Evolutionary conservation across 2,888 invertebrate species (phyloP).

Genomic region (Campoplex capitator): DNA sequence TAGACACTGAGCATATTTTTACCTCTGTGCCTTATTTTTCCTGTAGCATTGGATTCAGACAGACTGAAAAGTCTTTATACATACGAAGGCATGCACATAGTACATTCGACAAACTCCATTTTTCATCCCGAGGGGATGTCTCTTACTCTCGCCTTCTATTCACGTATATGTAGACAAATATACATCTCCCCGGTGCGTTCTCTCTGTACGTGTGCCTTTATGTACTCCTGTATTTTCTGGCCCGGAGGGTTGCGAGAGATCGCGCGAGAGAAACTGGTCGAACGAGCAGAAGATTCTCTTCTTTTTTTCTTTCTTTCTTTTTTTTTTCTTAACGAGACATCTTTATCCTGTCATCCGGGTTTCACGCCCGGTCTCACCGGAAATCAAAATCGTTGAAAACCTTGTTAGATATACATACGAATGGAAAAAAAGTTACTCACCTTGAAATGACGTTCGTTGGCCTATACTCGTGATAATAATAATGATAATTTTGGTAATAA

Average conservation of each 20-base stretch:
- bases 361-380: conserved; percentile 66
- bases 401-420: conserved; percentile 29
- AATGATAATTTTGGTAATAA: not conserved
- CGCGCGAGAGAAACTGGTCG: conserved; percentile 52
- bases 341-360: conserved; percentile 67
- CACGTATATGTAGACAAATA: conserved; percentile 55
- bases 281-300: conserved; percentile 40
- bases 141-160: conserved; percentile 41
- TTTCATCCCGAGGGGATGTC: conserved; percentile 65
- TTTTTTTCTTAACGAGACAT: conserved; percentile 63
- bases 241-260: conserved; percentile 48
- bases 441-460: not conserved
- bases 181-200: conserved; percentile 35
- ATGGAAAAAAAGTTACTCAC: not conserved
- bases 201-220: conserved; percentile 39
- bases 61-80: conserved; percentile 30
- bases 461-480: not conserved
- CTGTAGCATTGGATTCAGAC: conserved; percentile 14
- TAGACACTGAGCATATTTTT: conserved; percentile 31
- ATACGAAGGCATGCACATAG: not conserved
- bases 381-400: conserved; percentile 55
- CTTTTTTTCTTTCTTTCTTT: conserved; percentile 2
- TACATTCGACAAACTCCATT: conserved; percentile 61
- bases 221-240: conserved; percentile 40
- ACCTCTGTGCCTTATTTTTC: conserved; percentile 46